These are phyloP conservation scores for Lophotis ruficrista DNA, from an alignment of 2,113 vertebrate species.

Conservation along the genomic window DNA sequence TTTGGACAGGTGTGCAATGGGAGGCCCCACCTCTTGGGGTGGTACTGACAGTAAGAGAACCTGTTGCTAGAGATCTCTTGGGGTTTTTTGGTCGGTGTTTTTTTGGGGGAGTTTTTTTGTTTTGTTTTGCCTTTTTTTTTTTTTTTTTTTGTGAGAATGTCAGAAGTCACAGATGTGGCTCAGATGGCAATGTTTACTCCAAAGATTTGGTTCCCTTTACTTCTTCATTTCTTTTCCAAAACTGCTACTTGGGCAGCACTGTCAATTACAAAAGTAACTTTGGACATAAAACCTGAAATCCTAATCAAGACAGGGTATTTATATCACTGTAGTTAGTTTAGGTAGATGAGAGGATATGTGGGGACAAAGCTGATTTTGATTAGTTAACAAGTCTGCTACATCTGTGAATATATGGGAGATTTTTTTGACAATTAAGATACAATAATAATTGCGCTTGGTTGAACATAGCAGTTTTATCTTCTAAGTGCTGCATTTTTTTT, in stretches of 20 bases:
- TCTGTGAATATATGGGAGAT: background rate
- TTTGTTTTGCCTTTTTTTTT: background rate
- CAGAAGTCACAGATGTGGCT: background rate
- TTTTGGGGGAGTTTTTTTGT: background rate
- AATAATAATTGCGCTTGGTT: background rate
- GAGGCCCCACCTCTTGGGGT: background rate
- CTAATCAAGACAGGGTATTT: background rate
- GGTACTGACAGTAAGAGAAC: background rate
- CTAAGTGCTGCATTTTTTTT: background rate
- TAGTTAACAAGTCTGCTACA: background rate
- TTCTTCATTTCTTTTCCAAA: background rate
- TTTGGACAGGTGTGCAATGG: background rate
- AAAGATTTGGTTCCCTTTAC: background rate
- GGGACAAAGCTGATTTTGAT: background rate
- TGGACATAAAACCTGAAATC: background rate
- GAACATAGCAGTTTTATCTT: background rate
- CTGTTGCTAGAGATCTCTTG: background rate
- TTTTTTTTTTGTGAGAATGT: background rate
- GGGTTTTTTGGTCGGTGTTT: no score
- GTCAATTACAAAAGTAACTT: background rate
- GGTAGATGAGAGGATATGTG: background rate
- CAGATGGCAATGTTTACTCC: background rate
- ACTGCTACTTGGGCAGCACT: background rate
- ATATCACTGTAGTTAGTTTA: background rate
- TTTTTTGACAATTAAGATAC: background rate